Evolutionary conservation across 2,888 invertebrate species (phyloP).

Genomic region (Gryllus longicercus): DNA sequence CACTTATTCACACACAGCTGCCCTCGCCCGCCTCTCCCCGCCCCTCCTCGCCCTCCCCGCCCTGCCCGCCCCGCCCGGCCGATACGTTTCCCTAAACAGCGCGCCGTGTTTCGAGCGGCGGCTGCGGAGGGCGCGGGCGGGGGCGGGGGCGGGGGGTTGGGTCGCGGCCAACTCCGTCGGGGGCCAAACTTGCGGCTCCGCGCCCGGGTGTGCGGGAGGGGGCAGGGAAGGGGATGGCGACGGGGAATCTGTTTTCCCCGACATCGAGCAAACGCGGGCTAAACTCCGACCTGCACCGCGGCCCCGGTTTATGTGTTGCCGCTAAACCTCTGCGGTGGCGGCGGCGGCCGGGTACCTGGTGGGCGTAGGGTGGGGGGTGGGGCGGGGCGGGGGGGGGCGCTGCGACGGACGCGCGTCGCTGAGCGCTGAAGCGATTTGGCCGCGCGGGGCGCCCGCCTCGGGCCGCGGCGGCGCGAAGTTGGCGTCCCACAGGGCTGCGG

Average conservation of each 20-base stretch:
- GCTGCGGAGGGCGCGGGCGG: too few relatives aligned
- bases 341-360: not conserved
- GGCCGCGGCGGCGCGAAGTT: too few relatives aligned
- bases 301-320: constrained; percentile 3
- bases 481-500: too few relatives aligned
- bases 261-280: not conserved
- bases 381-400: not conserved
- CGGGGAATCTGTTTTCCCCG: not conserved
- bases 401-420: too few relatives aligned
- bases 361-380: not conserved
- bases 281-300: not conserved
- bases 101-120: too few relatives aligned
- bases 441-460: too few relatives aligned
- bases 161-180: not conserved
- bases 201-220: not conserved
- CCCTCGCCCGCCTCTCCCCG: too few relatives aligned
- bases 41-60: too few relatives aligned
- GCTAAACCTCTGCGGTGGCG: not conserved
- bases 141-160: not conserved
- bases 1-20: too few relatives aligned
- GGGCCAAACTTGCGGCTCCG: not conserved
- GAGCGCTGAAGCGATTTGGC: too few relatives aligned
- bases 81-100: too few relatives aligned
- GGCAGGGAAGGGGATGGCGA: not conserved
- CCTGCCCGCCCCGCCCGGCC: too few relatives aligned